phyloP scores from a whole-genome alignment of 2,888 invertebrate genomes.

The Peribatodes rhomboidaria region DNA sequence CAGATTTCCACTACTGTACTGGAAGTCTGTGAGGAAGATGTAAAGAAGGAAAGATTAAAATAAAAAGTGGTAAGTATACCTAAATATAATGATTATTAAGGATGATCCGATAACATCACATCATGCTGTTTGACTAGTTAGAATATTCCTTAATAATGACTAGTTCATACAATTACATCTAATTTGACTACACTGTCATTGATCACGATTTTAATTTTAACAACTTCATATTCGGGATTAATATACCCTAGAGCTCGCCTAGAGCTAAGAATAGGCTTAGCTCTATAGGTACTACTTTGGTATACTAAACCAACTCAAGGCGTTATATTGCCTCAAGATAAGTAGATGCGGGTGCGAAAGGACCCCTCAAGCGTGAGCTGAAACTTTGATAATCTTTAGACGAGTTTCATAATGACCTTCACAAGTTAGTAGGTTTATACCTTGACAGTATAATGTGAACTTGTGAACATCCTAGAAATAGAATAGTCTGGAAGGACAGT shows the following conservation, averaged over 20 bases:
- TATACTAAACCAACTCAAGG: background rate
- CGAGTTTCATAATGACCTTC: slow-evolving; percentile 15
- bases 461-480: background rate
- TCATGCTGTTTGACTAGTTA: no score
- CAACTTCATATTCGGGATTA: background rate
- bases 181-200: no score
- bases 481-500: slow-evolving; percentile 17
- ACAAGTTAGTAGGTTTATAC: slow-evolving; percentile 5
- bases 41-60: no score
- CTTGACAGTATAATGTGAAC: background rate
- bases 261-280: background rate
- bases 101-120: no score
- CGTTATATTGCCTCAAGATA: slow-evolving; percentile 19
- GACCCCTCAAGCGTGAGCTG: slow-evolving; percentile 15
- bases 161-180: no score
- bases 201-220: background rate
- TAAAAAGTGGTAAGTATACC: no score
- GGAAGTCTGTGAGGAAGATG: no score
- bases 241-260: background rate
- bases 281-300: background rate
- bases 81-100: no score
- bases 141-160: no score
- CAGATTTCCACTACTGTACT: no score
- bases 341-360: slow-evolving; percentile 24
- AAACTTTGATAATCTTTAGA: slow-evolving; percentile 26